phyloP scores from a whole-genome alignment of 1,140 invertebrate species.

The Camponotus floridanus region DNA sequence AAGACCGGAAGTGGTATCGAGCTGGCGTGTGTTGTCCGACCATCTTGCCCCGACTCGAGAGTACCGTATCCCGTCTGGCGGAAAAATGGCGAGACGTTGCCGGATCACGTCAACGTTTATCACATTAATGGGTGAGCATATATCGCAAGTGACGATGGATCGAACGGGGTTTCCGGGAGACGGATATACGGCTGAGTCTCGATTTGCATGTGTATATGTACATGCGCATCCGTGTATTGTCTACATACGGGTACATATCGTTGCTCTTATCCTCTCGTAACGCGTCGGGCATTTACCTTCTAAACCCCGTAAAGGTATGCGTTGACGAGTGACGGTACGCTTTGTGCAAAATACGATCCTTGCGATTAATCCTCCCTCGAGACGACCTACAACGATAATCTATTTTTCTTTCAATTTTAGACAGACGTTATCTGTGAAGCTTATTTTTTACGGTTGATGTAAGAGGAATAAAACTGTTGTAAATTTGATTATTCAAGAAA shows the following conservation, averaged over 20 bases:
- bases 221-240: neutral
- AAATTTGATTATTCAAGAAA: neutral
- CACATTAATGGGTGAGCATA: conserved; percentile 83
- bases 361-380: conserved; percentile 34
- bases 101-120: conserved; percentile 82
- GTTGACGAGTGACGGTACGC: conserved; percentile 46
- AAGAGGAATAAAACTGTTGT: neutral
- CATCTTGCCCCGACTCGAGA: conserved; percentile 78
- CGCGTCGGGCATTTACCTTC: conserved; percentile 37
- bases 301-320: conserved; percentile 42
- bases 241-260: conserved; percentile 22
- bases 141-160: conserved; percentile 47
- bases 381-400: conserved; percentile 17
- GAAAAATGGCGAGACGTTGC: conserved; percentile 82
- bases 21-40: conserved; percentile 81
- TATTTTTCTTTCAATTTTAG: conserved; percentile 29
- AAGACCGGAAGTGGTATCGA: conserved; percentile 85
- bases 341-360: conserved; percentile 11
- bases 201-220: conserved; percentile 36
- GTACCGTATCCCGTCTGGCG: conserved; percentile 83
- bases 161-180: conserved; percentile 35
- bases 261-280: conserved; percentile 42
- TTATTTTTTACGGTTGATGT: neutral
- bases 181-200: conserved; percentile 17
- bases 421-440: neutral